Evolutionary conservation across 2,888 invertebrate species (phyloP).

Genomic region (Erpobdella octoculata): DNA sequence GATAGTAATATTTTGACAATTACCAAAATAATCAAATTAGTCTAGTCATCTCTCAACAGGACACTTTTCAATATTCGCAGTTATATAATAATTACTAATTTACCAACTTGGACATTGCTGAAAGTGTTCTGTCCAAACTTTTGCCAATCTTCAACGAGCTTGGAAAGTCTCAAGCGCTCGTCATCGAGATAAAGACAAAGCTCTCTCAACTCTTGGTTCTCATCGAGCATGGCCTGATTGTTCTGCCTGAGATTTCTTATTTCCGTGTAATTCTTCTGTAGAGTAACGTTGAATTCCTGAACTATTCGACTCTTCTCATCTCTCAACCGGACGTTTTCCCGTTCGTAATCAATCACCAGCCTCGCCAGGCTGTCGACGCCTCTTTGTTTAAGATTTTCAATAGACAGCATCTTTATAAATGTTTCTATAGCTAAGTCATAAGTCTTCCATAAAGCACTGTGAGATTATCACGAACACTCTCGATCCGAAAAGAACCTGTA

Average conservation of each 20-base stretch:
- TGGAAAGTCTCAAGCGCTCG: background rate
- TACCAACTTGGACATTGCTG: no score
- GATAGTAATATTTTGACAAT: no score
- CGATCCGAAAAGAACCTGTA: no score
- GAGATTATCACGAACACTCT: no score
- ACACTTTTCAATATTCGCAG: no score
- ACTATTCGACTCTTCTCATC: background rate
- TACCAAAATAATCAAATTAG: no score
- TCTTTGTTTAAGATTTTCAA: no score
- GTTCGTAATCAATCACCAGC: background rate
- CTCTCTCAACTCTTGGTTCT: constrained; percentile 3
- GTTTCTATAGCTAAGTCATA: no score
- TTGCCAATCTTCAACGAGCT: constrained; percentile 8
- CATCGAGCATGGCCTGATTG: background rate
- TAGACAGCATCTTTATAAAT: no score
- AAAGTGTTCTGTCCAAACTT: background rate
- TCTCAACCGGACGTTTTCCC: background rate
- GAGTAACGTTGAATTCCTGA: background rate
- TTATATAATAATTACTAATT: no score
- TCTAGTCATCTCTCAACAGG: no score
- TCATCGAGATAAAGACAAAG: constrained; percentile 11
- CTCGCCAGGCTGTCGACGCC: background rate
- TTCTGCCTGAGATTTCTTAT: background rate
- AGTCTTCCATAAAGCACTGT: no score
- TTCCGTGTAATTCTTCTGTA: background rate